Evolutionary conservation across 2,797 vertebrate genomes (phyloP), one percentile per base, ranked within the genome.

Genomic region (Trachurus trachurus): DNA sequence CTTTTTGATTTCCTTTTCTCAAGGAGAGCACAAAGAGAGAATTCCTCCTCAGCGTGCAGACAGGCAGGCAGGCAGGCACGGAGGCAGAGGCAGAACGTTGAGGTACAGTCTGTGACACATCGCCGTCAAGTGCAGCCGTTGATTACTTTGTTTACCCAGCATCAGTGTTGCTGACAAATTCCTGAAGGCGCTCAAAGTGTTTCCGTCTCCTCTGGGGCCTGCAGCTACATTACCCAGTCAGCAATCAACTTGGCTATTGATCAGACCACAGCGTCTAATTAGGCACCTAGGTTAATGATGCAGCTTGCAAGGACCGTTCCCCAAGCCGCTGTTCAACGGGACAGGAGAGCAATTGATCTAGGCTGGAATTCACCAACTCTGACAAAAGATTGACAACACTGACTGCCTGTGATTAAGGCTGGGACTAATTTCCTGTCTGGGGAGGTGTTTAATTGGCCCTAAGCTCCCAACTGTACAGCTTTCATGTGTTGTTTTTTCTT

Each of bases 161-260:
- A 87, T 91, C 88, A 84, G 87, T 59, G 74, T 71, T 85, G 74
- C 89, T 86, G 91, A 92, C 89, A 91, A 89, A 89, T 92, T 93
- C 85, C 87, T 91, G 88, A 88, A 92, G 87, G 88, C 64, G 56
- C 76, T 82, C 74, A 82, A 81, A 93, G 92, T 91, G 90, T 89
- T 93, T 86, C 84, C 37, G 17, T 87, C 82, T 89, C 83, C 79
- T 80, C 74, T 34, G 78, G 81, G 87, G 91, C 79, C 84, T 39
- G 42, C 37, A 61, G 88, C 83, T 89, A 84, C 85, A 91, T 84
- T 87, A 91, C 80, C 84, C 87, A 90, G 92, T 90, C 92, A 88
- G 87, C 92, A 94, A 91, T 94, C 93, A 93, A 88, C 81, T 87
- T 80, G 80, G 88, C 89, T 92, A 95, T 95, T 94, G 94, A 95